phyloP scores from a whole-genome alignment of 2,113 vertebrate species.

The Oenanthe melanoleuca region DNA sequence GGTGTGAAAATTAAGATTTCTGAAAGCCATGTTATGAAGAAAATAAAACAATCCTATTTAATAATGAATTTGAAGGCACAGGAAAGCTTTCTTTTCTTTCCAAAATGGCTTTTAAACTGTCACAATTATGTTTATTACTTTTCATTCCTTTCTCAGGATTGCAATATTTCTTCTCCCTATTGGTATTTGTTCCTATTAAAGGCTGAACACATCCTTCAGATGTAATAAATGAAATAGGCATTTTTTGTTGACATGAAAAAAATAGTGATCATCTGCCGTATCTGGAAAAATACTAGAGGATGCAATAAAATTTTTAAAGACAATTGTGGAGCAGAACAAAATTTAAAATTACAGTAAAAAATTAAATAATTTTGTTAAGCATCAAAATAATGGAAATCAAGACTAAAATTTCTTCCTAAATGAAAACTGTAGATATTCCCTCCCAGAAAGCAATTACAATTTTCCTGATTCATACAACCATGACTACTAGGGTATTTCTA shows the following conservation, averaged over 20 bases:
- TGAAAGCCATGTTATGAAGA: not conserved
- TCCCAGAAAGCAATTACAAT: not conserved
- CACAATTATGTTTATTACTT: not conserved
- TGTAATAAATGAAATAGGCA: not conserved
- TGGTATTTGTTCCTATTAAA: not conserved
- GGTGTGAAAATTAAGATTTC: not conserved
- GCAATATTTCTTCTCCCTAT: not conserved
- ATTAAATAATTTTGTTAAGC: not conserved
- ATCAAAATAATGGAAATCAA: not conserved
- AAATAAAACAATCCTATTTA: not conserved
- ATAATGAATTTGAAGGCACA: not conserved
- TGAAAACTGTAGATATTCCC: not conserved
- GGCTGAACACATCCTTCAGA: not conserved
- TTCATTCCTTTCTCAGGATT: not conserved
- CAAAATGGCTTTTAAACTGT: not conserved
- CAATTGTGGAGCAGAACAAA: not conserved
- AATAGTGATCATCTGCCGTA: not conserved
- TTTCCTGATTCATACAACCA: not conserved
- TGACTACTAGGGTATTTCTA: not conserved
- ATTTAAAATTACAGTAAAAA: not conserved
- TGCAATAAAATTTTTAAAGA: not conserved
- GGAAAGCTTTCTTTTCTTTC: not conserved
- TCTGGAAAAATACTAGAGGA: not conserved
- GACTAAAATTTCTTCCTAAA: not conserved
- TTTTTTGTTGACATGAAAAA: not conserved